Conservation (phyloP, 2,113 vertebrate genomes). For the Ornithorhynchus anatinus region DNA sequence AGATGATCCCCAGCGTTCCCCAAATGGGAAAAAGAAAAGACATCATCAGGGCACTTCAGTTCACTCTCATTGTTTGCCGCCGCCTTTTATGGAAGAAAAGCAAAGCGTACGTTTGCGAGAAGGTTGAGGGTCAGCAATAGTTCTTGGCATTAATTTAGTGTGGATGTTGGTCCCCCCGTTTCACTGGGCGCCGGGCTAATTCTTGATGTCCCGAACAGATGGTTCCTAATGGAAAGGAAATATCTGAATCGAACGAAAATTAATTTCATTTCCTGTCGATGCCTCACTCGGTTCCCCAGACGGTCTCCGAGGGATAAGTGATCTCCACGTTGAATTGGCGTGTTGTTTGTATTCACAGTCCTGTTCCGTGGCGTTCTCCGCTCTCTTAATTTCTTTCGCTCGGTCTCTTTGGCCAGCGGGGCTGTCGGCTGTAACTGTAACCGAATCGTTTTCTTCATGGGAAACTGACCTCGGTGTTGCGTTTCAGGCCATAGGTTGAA, state of each 20-base stretch:
- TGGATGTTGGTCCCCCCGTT: background rate
- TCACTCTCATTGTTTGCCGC: too few species aligned
- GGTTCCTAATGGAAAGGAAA: background rate
- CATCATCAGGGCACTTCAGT: too few species aligned
- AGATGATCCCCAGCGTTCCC: too few species aligned
- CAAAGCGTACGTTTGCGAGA: background rate
- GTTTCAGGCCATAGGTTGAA: slow-evolving; percentile 88
- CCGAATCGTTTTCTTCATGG: background rate
- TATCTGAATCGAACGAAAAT: background rate
- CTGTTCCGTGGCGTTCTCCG: background rate
- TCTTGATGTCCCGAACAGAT: background rate
- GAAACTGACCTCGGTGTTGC: background rate
- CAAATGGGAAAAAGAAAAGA: too few species aligned
- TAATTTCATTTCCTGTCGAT: background rate
- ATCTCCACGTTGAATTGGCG: background rate
- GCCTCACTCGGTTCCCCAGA: background rate
- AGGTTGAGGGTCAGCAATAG: too few species aligned
- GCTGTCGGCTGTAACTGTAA: background rate
- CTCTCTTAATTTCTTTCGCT: background rate
- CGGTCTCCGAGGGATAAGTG: background rate
- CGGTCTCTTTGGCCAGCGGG: background rate
- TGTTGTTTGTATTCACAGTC: background rate
- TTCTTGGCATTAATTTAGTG: too few species aligned
- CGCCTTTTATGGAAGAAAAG: too few species aligned
- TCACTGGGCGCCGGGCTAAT: background rate